These are phyloP conservation scores for Megathymus violae DNA, from an alignment of 1,140 invertebrate genomes.

Conservation along the genomic window DNA sequence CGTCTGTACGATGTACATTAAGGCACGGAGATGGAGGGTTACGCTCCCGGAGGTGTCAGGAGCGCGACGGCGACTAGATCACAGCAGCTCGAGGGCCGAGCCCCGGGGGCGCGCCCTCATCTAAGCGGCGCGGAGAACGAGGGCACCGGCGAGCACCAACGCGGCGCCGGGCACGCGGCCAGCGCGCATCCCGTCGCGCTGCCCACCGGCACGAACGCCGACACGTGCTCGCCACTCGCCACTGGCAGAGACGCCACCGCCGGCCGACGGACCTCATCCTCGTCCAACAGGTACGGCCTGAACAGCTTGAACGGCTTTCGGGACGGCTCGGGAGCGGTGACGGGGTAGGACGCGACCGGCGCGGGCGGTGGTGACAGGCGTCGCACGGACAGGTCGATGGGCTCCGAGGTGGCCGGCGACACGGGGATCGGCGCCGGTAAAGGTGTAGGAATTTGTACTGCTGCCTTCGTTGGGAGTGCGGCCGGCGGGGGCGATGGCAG, in stretches of 20 bases:
- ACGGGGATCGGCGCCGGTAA: constrained; percentile 54
- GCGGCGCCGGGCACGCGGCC: constrained; percentile 57
- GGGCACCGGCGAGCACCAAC: constrained; percentile 61
- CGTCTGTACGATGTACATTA: constrained; percentile 74
- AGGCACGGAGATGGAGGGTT: constrained; percentile 78
- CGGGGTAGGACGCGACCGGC: constrained; percentile 41
- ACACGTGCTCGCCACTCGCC: constrained; percentile 60
- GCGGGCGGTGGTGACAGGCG: constrained; percentile 63
- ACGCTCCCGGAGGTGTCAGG: constrained; percentile 78
- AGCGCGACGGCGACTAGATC: constrained; percentile 80
- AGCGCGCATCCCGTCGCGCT: constrained; percentile 65
- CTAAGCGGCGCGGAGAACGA: constrained; percentile 71
- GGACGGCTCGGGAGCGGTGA: constrained; percentile 49
- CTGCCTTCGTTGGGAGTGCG: constrained; percentile 53
- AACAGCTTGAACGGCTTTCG: constrained; percentile 86
- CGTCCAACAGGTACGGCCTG: constrained; percentile 83
- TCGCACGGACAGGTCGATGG: constrained; percentile 83
- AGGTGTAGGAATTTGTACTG: constrained; percentile 62
- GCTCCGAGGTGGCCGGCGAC: constrained; percentile 64
- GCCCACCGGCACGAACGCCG: constrained; percentile 71
- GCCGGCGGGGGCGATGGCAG: constrained; percentile 71
- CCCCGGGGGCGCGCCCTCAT: constrained; percentile 68
- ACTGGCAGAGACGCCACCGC: constrained; percentile 65
- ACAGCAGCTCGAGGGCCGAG: constrained; percentile 65
- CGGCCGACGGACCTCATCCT: constrained; percentile 63